Evolutionary conservation across 1,140 invertebrate species (phyloP).

Genomic region (Lepidurus couesii): DNA sequence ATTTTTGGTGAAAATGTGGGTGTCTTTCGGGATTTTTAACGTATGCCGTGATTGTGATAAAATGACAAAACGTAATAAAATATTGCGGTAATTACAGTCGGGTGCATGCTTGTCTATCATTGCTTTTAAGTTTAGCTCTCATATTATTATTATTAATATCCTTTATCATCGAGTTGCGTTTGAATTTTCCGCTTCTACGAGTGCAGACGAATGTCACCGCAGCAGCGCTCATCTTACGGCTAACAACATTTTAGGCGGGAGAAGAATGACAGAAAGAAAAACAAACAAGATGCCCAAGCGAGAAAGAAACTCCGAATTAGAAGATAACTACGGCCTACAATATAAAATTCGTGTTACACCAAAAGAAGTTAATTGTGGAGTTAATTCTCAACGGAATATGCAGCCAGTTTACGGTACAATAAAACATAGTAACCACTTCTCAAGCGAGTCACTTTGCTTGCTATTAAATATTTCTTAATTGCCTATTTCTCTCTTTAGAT

Average conservation of each 20-base stretch:
- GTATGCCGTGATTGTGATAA: neutral
- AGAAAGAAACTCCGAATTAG: constrained; percentile 9
- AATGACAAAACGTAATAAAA: neutral
- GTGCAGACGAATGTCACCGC: neutral
- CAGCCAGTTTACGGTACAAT: constrained; percentile 26
- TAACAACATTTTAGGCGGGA: neutral
- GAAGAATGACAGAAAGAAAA: neutral
- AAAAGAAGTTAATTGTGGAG: constrained; percentile 30
- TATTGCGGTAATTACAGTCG: neutral
- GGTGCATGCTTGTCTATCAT: neutral
- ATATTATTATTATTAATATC: too few species aligned
- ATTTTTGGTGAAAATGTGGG: neutral
- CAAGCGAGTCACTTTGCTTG: neutral
- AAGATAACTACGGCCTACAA: constrained; percentile 26
- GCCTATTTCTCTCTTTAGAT: neutral
- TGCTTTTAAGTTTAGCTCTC: too few species aligned
- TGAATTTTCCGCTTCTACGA: neutral
- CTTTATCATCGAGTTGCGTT: neutral
- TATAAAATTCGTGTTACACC: constrained; percentile 28
- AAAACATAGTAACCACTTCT: neutral
- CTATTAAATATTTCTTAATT: neutral
- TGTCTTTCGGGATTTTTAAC: neutral
- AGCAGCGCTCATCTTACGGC: neutral
- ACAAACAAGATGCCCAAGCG: neutral
- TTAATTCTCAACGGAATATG: constrained; percentile 18